These are phyloP conservation scores for Smittia sp. DNA, from an alignment of 2,888 invertebrate genomes.

Conservation along the genomic window DNA sequence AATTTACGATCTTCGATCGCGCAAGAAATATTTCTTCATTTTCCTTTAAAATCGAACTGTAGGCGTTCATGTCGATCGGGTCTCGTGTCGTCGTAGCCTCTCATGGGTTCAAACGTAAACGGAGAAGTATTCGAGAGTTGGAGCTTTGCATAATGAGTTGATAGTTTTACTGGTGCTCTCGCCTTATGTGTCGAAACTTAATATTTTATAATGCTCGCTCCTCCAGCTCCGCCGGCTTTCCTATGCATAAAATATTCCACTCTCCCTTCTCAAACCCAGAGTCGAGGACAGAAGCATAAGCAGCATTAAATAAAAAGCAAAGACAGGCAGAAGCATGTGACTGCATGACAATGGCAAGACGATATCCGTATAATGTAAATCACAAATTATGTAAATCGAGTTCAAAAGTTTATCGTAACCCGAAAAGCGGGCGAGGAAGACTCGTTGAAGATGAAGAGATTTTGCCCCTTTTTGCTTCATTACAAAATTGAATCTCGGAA, in stretches of 20 bases:
- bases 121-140: slow-evolving; percentile 2
- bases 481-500: slow-evolving; percentile 33
- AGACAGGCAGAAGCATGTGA: background rate
- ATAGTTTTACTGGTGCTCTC: slow-evolving; percentile 7
- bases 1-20: slow-evolving; percentile 12
- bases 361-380: slow-evolving; percentile 39
- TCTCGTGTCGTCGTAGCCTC: background rate
- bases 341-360: slow-evolving; percentile 34
- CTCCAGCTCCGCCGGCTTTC: too few relatives aligned
- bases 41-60: slow-evolving; percentile 5
- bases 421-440: background rate
- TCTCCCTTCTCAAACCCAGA: background rate
- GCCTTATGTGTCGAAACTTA: slow-evolving; percentile 22
- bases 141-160: slow-evolving; percentile 29
- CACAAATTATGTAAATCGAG: slow-evolving; percentile 40
- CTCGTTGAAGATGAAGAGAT: slow-evolving; percentile 1
- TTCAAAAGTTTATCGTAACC: slow-evolving; percentile 35
- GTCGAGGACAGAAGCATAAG: background rate
- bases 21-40: background rate
- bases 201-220: slow-evolving; percentile 20
- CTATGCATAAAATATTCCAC: slow-evolving; percentile 20
- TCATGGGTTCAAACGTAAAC: background rate
- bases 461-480: slow-evolving; percentile 17
- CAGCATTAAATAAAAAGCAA: background rate
- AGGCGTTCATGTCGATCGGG: slow-evolving; percentile 5